Evolutionary conservation across 2,113 vertebrate species (phyloP).

Genomic region (Origma solitaria): DNA sequence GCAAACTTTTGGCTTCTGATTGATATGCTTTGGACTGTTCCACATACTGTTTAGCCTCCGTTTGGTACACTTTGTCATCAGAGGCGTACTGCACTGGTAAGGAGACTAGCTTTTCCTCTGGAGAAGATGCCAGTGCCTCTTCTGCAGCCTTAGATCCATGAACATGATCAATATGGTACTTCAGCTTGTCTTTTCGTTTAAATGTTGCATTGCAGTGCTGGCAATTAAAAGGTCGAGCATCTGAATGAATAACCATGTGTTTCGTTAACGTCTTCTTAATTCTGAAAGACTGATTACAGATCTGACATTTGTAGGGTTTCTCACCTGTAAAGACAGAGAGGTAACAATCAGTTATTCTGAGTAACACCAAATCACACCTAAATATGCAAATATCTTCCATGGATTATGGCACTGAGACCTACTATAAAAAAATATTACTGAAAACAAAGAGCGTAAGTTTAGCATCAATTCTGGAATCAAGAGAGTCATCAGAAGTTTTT

Average conservation of each 20-base stretch:
- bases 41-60: slow-evolving; percentile 69
- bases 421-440: background rate
- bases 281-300: slow-evolving; percentile 93
- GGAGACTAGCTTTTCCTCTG: slow-evolving; percentile 75
- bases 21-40: slow-evolving; percentile 77
- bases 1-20: slow-evolving; percentile 71
- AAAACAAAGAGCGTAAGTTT: background rate
- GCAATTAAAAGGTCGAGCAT: slow-evolving; percentile 94
- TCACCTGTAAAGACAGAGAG: slow-evolving; percentile 78
- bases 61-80: slow-evolving; percentile 73
- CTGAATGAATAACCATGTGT: slow-evolving; percentile 98
- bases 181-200: slow-evolving; percentile 96
- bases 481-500: background rate
- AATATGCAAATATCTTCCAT: background rate
- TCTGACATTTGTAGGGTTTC: slow-evolving; percentile 93
- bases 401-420: background rate
- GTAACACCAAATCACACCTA: background rate
- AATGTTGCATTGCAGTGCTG: slow-evolving; percentile 93
- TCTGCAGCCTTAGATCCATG: slow-evolving; percentile 81
- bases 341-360: background rate
- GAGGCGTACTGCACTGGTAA: slow-evolving; percentile 66
- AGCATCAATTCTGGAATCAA: background rate
- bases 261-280: slow-evolving; percentile 98
- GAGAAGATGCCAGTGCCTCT: slow-evolving; percentile 59
- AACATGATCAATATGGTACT: slow-evolving; percentile 96